Conservation (phyloP, 2,113 vertebrate species). For the Scopus umbretta region DNA sequence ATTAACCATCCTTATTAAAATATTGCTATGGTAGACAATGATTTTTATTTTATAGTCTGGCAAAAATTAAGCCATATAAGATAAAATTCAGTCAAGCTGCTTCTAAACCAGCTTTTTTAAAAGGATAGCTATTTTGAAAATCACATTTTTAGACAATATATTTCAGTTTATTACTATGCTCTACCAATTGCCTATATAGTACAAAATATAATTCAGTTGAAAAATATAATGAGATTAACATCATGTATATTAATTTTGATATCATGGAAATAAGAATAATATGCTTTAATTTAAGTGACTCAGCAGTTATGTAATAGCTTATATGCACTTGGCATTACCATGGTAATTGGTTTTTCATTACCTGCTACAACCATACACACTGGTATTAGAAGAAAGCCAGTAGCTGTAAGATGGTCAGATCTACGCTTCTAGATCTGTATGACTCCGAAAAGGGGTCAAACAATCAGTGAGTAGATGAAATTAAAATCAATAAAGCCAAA, state of each 20-base stretch:
- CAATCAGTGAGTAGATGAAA: background rate
- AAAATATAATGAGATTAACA: constrained; percentile 27
- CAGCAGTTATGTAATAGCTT: background rate
- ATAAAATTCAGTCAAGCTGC: background rate
- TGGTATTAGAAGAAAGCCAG: background rate
- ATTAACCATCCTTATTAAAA: background rate
- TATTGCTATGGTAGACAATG: background rate
- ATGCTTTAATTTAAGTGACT: background rate
- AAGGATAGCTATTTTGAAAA: background rate
- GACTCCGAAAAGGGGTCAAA: background rate
- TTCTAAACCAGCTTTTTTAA: background rate
- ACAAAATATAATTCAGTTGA: background rate
- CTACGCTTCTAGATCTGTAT: background rate
- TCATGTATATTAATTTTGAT: background rate
- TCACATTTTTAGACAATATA: background rate
- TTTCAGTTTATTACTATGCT: background rate
- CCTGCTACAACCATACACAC: background rate
- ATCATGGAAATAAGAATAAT: background rate
- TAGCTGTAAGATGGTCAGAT: background rate
- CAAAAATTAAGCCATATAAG: background rate
- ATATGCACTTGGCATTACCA: background rate
- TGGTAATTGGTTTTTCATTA: background rate
- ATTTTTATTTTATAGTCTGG: background rate
- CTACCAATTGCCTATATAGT: background rate
- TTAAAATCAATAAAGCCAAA: background rate